phyloP scores from a whole-genome alignment of 2,888 invertebrate genomes.

The Drosophila koepferae region DNA sequence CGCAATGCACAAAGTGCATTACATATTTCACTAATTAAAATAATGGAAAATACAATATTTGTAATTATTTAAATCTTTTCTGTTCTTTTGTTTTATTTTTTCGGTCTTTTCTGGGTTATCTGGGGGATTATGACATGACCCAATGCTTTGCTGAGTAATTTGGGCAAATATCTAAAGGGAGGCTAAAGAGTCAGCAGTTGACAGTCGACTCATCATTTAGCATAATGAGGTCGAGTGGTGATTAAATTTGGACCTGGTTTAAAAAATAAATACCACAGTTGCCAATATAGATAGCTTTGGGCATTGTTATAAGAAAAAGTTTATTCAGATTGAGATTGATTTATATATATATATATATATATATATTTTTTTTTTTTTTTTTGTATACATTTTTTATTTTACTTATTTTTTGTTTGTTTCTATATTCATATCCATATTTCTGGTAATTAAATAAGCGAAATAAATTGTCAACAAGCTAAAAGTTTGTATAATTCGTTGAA shows the following conservation, averaged over 20 bases:
- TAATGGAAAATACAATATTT: conserved; percentile 71
- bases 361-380: no score
- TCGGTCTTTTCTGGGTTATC: conserved; percentile 12
- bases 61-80: conserved; percentile 58
- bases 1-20: conserved; percentile 64
- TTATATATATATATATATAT: no score
- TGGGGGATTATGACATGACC: conserved; percentile 47
- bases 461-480: background rate
- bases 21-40: conserved; percentile 78
- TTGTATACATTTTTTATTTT: background rate
- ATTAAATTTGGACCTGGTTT: conserved; percentile 15
- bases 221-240: conserved; percentile 64
- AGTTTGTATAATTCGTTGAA: background rate
- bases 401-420: background rate
- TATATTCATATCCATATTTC: background rate
- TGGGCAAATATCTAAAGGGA: conserved; percentile 8
- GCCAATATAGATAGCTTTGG: background rate
- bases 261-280: background rate
- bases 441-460: background rate
- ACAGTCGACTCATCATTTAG: conserved; percentile 41
- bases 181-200: conserved; percentile 14
- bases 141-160: conserved; percentile 61
- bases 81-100: background rate
- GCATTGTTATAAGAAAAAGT: conserved; percentile 1
- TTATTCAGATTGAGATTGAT: background rate